Percentiles rank a stretch among this genome's conserved stretches.
phyloP scores from a whole-genome alignment of 2,113 vertebrate species.

The Burhinus bistriatus region DNA sequence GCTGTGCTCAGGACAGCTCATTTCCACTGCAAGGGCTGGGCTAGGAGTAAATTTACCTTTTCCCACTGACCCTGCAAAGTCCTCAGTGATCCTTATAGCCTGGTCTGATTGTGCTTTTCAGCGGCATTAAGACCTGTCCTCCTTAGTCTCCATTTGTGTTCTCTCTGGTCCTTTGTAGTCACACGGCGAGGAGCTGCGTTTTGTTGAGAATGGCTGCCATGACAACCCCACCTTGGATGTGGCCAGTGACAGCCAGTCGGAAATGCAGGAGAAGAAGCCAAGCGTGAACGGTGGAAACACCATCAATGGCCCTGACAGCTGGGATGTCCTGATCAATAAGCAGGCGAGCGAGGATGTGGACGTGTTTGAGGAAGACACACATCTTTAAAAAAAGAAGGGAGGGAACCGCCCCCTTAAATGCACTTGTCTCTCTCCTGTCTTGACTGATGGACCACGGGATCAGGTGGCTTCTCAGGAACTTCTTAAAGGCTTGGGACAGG shows the following conservation, averaged over 20 bases:
- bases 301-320: constrained; percentile 78
- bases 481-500: constrained; percentile 17
- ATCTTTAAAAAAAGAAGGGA: constrained; percentile 80
- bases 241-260: constrained; percentile 88
- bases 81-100: neutral
- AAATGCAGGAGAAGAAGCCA: constrained; percentile 91
- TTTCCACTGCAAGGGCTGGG: neutral
- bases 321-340: constrained; percentile 91
- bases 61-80: neutral
- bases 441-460: constrained; percentile 21
- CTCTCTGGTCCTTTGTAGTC: constrained; percentile 67
- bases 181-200: constrained; percentile 89
- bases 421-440: constrained; percentile 21
- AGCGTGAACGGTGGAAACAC: constrained; percentile 87
- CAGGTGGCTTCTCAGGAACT: constrained; percentile 64
- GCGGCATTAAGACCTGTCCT: neutral
- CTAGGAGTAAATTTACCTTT: neutral
- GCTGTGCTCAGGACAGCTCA: neutral
- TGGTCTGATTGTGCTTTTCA: neutral
- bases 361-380: constrained; percentile 91
- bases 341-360: constrained; percentile 87
- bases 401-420: neutral
- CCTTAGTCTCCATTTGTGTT: neutral
- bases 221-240: constrained; percentile 98
- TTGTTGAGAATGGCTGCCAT: constrained; percentile 97